Percentiles rank a stretch among this genome's conserved stretches.
These are phyloP conservation scores for Spialia ferax DNA, from an alignment of 2,888 invertebrate species.

Conservation along the genomic window DNA sequence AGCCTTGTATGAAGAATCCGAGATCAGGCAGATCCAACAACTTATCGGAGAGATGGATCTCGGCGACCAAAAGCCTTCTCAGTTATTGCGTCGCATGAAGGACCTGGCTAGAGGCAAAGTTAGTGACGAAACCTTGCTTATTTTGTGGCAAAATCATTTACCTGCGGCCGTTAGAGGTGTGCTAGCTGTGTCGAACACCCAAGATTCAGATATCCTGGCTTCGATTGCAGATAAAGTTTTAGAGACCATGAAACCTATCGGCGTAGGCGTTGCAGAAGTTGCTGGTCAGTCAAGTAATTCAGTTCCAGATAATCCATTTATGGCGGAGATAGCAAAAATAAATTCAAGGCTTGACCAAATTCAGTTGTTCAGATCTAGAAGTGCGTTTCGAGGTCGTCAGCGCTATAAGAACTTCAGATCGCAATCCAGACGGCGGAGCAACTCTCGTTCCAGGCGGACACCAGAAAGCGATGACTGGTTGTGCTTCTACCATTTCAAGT, in stretches of 20 bases:
- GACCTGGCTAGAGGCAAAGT: slow-evolving; percentile 1
- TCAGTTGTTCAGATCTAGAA: background rate
- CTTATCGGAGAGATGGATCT: slow-evolving; percentile 15
- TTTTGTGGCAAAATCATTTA: background rate
- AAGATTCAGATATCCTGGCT: too few relatives aligned
- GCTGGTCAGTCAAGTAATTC: background rate
- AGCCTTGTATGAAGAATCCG: background rate
- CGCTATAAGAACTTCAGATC: slow-evolving; percentile 1
- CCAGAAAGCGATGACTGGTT: background rate
- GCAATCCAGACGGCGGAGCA: slow-evolving; percentile 1
- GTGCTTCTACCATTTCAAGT: too few relatives aligned
- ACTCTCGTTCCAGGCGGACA: background rate
- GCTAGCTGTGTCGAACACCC: background rate
- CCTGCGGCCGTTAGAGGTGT: background rate
- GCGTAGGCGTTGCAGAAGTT: background rate
- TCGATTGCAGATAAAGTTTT: too few relatives aligned
- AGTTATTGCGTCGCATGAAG: background rate
- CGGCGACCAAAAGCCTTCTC: background rate
- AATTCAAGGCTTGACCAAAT: slow-evolving; percentile 1
- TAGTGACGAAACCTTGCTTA: too few relatives aligned
- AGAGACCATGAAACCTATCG: too few relatives aligned
- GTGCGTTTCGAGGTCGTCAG: slow-evolving; percentile 1
- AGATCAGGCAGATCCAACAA: slow-evolving; percentile 42
- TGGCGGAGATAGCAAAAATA: background rate
- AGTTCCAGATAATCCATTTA: background rate